Conservation (phyloP, 2,888 invertebrate genomes). For the Oegoconia quadripuncta region DNA sequence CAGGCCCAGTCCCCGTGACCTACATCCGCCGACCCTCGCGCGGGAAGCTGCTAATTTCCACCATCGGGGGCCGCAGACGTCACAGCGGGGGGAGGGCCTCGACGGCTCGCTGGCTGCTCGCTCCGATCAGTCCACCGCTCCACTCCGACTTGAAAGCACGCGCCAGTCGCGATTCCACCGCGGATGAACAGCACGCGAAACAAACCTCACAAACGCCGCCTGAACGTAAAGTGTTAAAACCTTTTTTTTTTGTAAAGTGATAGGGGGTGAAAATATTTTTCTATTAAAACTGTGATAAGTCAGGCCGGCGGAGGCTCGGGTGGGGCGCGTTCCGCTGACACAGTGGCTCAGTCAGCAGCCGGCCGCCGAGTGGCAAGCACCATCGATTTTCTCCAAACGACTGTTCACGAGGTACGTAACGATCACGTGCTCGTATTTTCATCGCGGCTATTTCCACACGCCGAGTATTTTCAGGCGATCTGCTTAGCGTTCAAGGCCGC, state of each 20-base stretch:
- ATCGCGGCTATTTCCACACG: conserved; percentile 72
- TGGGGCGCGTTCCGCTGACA: conserved; percentile 76
- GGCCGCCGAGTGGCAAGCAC: conserved; percentile 76
- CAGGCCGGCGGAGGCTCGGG: conserved; percentile 66
- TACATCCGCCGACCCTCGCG: conserved; percentile 75
- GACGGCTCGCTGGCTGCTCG: conserved; percentile 49
- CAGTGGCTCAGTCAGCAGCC: conserved; percentile 79
- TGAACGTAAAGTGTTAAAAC: conserved; percentile 38
- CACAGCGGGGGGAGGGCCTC: conserved; percentile 55
- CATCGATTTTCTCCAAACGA: conserved; percentile 74
- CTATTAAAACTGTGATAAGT: conserved; percentile 61
- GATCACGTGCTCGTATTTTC: conserved; percentile 74
- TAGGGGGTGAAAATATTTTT: conserved; percentile 56
- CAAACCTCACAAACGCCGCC: conserved; percentile 51
- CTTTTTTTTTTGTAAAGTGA: conserved; percentile 49
- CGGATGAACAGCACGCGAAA: conserved; percentile 44
- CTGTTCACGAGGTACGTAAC: conserved; percentile 71
- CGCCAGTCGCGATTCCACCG: conserved; percentile 48
- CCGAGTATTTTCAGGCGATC: conserved; percentile 70
- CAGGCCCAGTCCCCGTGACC: conserved; percentile 77
- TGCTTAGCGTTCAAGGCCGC: conserved; percentile 74
- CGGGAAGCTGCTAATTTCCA: conserved; percentile 79
- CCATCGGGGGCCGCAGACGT: conserved; percentile 66
- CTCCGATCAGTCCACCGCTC: conserved; percentile 65
- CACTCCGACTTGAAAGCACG: conserved; percentile 58